Percentiles rank a stretch among this genome's conserved stretches.
Conservation (phyloP, 2,113 vertebrate species). For the Erythrocercus mccallii region DNA sequence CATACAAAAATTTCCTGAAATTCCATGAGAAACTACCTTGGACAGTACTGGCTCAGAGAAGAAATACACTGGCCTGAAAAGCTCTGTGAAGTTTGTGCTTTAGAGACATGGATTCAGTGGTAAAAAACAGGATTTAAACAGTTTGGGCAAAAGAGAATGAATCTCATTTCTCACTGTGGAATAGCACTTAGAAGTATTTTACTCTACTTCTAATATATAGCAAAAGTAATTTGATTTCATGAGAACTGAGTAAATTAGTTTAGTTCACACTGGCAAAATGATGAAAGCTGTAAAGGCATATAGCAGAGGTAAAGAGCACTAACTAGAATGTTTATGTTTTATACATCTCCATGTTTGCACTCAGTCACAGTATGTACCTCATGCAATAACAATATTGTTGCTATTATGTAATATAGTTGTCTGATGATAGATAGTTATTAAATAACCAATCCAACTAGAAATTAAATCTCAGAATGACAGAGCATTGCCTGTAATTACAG, state of each 20-base stretch:
- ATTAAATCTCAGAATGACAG: not conserved
- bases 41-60: not conserved
- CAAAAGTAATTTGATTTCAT: not conserved
- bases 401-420: not conserved
- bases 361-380: not conserved
- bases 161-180: not conserved
- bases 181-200: not conserved
- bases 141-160: not conserved
- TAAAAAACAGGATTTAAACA: not conserved
- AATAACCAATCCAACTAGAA: conserved; percentile 4
- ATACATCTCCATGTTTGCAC: not conserved
- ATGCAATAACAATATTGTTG: not conserved
- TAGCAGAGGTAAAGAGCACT: not conserved
- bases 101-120: not conserved
- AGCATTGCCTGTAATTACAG: conserved; percentile 8
- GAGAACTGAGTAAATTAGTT: not conserved
- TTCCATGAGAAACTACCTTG: not conserved
- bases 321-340: not conserved
- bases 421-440: not conserved
- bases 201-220: not conserved
- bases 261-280: not conserved
- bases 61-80: not conserved
- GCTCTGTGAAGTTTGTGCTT: not conserved
- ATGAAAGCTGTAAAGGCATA: not conserved
- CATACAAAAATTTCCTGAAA: not conserved